Evolutionary conservation across 2,113 vertebrate genomes (phyloP).

Genomic region (Vanacampus margaritifer): DNA sequence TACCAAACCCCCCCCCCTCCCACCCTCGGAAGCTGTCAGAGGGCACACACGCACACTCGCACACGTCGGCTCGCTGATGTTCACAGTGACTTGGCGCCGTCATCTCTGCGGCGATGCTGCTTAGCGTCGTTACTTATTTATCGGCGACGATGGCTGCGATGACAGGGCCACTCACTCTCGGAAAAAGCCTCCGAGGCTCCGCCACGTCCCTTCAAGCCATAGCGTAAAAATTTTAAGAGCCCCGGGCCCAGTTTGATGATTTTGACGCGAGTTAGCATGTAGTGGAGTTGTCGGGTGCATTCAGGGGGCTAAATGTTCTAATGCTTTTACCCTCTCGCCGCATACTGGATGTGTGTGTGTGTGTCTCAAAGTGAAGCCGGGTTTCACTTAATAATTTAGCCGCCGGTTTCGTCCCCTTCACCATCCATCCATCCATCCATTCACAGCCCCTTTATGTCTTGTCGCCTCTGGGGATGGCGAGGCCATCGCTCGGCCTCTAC

Average conservation of each 20-base stretch:
- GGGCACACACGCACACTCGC: not conserved
- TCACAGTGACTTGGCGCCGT: slow-evolving; percentile 41
- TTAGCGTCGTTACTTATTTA: slow-evolving; percentile 70
- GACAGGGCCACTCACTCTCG: slow-evolving; percentile 69
- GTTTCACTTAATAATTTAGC: slow-evolving; percentile 73
- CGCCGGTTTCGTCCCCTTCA: slow-evolving; percentile 57
- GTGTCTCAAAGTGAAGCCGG: slow-evolving; percentile 49
- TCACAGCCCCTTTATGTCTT: slow-evolving; percentile 63
- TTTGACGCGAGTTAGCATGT: slow-evolving; percentile 68
- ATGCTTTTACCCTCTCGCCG: slow-evolving; percentile 60
- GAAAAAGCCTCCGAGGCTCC: slow-evolving; percentile 54
- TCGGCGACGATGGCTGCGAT: slow-evolving; percentile 59
- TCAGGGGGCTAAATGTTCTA: slow-evolving; percentile 73
- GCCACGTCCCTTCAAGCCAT: slow-evolving; percentile 51
- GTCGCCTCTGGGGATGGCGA: slow-evolving; percentile 60
- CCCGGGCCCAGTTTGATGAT: slow-evolving; percentile 59
- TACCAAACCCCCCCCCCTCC: not conserved
- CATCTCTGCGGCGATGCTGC: slow-evolving; percentile 45
- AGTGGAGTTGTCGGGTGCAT: slow-evolving; percentile 72
- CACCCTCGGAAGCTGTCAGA: not conserved
- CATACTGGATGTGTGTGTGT: slow-evolving; percentile 38
- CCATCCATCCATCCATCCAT: slow-evolving; percentile 57
- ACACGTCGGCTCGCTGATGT: slow-evolving; percentile 29
- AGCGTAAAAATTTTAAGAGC: slow-evolving; percentile 69
- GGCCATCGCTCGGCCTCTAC: slow-evolving; percentile 46